These are phyloP conservation scores for Pangasius mekongensis DNA, from an alignment of 2,797 vertebrate genomes.

Conservation along the genomic window DNA sequence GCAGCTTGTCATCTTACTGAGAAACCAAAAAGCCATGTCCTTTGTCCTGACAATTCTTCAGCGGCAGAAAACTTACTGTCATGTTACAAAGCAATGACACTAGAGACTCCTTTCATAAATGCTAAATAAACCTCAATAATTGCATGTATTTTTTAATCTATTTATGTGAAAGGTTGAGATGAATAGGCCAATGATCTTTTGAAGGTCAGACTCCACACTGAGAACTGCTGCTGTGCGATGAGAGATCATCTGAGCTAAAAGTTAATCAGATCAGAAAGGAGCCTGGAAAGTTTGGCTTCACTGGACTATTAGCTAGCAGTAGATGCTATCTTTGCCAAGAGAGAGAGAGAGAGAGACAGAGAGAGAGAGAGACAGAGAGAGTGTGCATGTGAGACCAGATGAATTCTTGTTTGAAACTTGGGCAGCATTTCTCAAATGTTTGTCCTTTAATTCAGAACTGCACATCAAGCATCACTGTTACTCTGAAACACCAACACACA, in stretches of 20 bases:
- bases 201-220: slow-evolving; percentile 26
- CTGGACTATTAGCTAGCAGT: slow-evolving; percentile 27
- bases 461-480: neutral
- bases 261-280: slow-evolving; percentile 49
- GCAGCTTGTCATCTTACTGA: neutral
- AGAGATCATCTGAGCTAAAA: slow-evolving; percentile 31
- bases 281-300: slow-evolving; percentile 31
- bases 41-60: neutral
- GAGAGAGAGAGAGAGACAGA: neutral
- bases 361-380: slow-evolving; percentile 48
- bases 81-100: neutral
- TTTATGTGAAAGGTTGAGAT: slow-evolving; percentile 9
- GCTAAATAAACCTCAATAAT: neutral
- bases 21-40: neutral
- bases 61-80: neutral
- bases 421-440: slow-evolving; percentile 2
- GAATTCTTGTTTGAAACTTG: slow-evolving; percentile 7
- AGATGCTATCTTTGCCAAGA: neutral
- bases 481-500: slow-evolving; percentile 4
- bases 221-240: slow-evolving; percentile 32
- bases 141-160: neutral
- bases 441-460: neutral
- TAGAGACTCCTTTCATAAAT: neutral
- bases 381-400: neutral
- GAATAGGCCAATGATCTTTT: slow-evolving; percentile 12